These are phyloP conservation scores for Melierax canorus DNA, from an alignment of 2,113 vertebrate species.

Conservation along the genomic window DNA sequence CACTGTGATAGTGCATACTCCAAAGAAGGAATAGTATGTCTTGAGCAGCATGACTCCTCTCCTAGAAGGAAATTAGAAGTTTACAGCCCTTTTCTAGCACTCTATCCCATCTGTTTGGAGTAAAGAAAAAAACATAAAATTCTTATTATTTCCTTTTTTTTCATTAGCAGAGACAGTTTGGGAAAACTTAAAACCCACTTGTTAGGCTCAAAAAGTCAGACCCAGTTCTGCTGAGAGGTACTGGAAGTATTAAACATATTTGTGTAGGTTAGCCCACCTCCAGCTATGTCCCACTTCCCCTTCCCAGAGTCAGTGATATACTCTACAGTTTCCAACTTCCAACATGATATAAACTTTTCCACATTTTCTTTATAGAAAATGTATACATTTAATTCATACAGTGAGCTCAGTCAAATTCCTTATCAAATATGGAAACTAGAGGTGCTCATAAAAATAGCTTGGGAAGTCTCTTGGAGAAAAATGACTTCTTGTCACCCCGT, in stretches of 20 bases:
- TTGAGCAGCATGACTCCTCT: not conserved
- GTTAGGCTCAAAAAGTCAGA: not conserved
- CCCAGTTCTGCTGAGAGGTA: not conserved
- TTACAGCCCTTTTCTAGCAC: not conserved
- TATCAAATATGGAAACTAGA: not conserved
- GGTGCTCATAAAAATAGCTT: not conserved
- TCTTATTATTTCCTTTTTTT: not conserved
- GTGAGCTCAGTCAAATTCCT: not conserved
- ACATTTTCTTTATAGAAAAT: not conserved
- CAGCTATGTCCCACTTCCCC: not conserved
- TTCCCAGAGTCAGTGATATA: not conserved
- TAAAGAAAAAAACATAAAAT: not conserved
- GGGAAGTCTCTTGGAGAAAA: not conserved
- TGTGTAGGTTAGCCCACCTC: not conserved
- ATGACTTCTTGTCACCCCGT: not conserved
- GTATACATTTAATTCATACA: not conserved
- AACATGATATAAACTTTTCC: not conserved
- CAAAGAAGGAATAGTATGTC: not conserved
- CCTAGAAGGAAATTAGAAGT: not conserved
- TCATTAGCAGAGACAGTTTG: not conserved
- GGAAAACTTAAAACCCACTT: not conserved
- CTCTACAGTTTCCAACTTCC: not conserved
- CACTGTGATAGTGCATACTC: fast-evolving
- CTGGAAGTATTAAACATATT: not conserved
- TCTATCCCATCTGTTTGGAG: not conserved